Evolutionary conservation across 2,888 invertebrate species (phyloP), one percentile per base, ranked within the genome.

Genomic region (Apamea sordens): DNA sequence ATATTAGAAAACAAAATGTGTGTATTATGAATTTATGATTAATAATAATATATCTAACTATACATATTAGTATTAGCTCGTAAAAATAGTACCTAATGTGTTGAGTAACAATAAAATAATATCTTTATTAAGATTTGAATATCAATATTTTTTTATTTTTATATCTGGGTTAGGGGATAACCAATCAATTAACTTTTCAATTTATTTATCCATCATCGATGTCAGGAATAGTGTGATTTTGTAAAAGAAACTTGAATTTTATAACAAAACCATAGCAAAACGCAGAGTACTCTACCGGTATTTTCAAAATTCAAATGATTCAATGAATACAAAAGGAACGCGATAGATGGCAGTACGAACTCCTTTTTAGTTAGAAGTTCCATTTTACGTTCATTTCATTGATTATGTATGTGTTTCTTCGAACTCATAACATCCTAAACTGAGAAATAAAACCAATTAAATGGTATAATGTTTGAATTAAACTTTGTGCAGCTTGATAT

Each of bases 301-400:
- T 56, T 77, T 82, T 70, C 61, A 73, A 75, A 77, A 71, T 73
- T 75, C 18, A 74, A 74, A 77, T 70, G 13, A 47, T 24, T 0
- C 7, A 63, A 21, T 50, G 24, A 71, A 63, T 82, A 44, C 68
- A 24, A 47, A 6, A 21, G 28, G 11, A 69, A 41, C n/a, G 44
- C 67, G n/a, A 64, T 83, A 88, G 86, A 86, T 86, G 88, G 68
- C 86, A 65, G 53, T 13, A 28, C 32, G 15, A 67, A 56, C 36
- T 50, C 8, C 0, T 69, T 61, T 63, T 28, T 0, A 32, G 8
- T 28, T 0, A 32, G 8, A 41, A 28, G 76, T 78, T 86, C 68
- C 76, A 73, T 86, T 86, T 53, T 36, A 86, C 79, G 76, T 1
- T 5, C 0, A 2, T 73, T 53, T 76, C 53, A 59, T 32, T 36